These are phyloP conservation scores for Rhyacophila evoluta DNA, from an alignment of 2,888 invertebrate species.

Conservation along the genomic window DNA sequence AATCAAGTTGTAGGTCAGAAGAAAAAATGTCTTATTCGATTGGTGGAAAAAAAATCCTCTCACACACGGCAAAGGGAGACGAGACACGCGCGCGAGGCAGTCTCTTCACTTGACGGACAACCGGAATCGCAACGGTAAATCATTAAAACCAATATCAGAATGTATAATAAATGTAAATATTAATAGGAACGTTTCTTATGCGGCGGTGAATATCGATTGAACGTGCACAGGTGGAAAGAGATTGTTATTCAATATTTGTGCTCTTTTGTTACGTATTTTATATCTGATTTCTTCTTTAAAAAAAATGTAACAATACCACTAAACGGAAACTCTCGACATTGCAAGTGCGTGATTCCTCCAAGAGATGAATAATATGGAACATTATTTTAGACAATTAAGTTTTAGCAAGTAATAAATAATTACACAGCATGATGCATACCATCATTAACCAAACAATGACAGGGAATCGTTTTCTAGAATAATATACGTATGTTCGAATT, in stretches of 20 bases:
- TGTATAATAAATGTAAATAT: neutral
- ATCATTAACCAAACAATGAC: too few species aligned
- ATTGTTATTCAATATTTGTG: neutral
- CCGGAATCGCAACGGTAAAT: conserved; percentile 10
- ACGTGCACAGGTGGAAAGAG: neutral
- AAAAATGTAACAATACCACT: neutral
- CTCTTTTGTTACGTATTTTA: neutral
- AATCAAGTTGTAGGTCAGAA: neutral
- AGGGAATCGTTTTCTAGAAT: too few species aligned
- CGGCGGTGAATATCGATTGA: neutral
- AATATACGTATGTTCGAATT: too few species aligned
- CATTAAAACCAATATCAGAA: conserved; percentile 17
- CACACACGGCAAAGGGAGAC: neutral
- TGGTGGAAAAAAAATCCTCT: neutral
- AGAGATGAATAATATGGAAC: too few species aligned
- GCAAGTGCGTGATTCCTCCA: neutral
- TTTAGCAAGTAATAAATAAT: too few species aligned
- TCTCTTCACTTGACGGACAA: neutral
- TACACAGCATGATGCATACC: too few species aligned
- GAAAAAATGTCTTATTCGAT: neutral
- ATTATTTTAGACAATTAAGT: too few species aligned
- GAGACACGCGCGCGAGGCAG: neutral
- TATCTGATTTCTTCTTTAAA: too few species aligned
- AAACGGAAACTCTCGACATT: neutral
- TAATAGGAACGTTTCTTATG: neutral